Percentiles rank a stretch among this genome's conserved stretches.
These are phyloP conservation scores for Hecatera dysodea DNA, from an alignment of 2,888 invertebrate species.

Conservation along the genomic window DNA sequence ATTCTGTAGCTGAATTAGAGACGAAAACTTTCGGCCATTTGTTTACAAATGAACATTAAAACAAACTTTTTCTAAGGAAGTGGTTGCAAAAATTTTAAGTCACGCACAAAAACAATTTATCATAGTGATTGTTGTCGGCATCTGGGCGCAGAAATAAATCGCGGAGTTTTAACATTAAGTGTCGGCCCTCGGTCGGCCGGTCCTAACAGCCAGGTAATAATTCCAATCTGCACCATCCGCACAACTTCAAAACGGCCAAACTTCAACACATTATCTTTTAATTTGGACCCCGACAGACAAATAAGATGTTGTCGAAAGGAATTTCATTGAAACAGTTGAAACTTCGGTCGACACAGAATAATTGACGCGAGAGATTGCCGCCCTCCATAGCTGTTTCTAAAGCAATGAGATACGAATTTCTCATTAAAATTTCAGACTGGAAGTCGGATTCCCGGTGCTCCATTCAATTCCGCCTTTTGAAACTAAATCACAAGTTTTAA, in stretches of 20 bases:
- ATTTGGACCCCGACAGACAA: conserved; percentile 82
- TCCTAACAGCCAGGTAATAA: conserved; percentile 85
- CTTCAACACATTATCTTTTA: conserved; percentile 87
- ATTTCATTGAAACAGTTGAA: conserved; percentile 78
- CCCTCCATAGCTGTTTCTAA: conserved; percentile 81
- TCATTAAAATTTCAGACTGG: conserved; percentile 87
- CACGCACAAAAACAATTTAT: conserved; percentile 83
- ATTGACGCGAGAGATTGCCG: conserved; percentile 81
- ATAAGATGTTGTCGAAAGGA: conserved; percentile 81
- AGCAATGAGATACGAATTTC: conserved; percentile 88
- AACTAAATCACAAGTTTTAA: conserved; percentile 87
- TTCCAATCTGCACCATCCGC: conserved; percentile 84
- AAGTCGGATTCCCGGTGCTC: conserved; percentile 82
- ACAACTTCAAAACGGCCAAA: conserved; percentile 84
- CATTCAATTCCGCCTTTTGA: conserved; percentile 86
- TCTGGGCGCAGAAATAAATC: conserved; percentile 87
- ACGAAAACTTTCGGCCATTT: conserved; percentile 59
- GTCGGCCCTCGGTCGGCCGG: conserved; percentile 54
- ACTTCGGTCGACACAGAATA: conserved; percentile 81
- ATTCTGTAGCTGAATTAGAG: conserved; percentile 60
- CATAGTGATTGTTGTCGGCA: conserved; percentile 85
- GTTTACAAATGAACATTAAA: conserved; percentile 67
- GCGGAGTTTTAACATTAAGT: conserved; percentile 83
- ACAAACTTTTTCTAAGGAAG: conserved; percentile 70
- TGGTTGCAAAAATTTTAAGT: conserved; percentile 77